phyloP scores from a whole-genome alignment of 2,113 vertebrate species.

The Suncus etruscus region DNA sequence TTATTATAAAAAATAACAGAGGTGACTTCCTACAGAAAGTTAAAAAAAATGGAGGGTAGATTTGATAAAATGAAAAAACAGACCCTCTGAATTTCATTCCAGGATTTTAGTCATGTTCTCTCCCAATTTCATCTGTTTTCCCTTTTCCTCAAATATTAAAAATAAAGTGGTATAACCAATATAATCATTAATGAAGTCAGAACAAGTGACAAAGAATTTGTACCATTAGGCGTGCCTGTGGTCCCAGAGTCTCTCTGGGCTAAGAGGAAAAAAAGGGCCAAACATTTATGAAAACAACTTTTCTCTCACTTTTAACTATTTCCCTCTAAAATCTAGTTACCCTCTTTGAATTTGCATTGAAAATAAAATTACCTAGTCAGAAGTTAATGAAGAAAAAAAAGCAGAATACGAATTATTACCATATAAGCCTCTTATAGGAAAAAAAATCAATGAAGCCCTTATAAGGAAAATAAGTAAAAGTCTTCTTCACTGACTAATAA shows the following conservation, averaged over 20 bases:
- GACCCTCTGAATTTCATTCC: neutral
- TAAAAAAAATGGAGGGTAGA: neutral
- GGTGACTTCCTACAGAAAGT: neutral
- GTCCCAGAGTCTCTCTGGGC: neutral
- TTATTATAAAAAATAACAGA: neutral
- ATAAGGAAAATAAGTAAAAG: slow-evolving; percentile 80
- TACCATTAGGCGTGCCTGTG: neutral
- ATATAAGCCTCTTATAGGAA: slow-evolving; percentile 2
- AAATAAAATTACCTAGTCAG: neutral
- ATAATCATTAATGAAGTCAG: neutral
- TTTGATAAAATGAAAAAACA: neutral
- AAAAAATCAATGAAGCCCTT: slow-evolving; percentile 79
- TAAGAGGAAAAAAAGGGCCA: neutral
- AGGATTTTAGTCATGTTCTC: neutral
- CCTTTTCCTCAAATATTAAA: neutral
- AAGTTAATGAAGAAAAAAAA: slow-evolving; percentile 25
- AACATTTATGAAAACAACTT: neutral
- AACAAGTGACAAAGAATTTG: neutral
- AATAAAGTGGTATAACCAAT: neutral
- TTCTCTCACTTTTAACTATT: neutral
- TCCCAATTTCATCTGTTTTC: neutral
- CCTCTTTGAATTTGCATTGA: neutral
- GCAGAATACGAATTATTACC: neutral
- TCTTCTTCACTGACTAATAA: slow-evolving; percentile 76
- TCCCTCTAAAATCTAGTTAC: neutral